phyloP scores from a whole-genome alignment of 2,888 invertebrate species.

The Lepidochrysops patricia region DNA sequence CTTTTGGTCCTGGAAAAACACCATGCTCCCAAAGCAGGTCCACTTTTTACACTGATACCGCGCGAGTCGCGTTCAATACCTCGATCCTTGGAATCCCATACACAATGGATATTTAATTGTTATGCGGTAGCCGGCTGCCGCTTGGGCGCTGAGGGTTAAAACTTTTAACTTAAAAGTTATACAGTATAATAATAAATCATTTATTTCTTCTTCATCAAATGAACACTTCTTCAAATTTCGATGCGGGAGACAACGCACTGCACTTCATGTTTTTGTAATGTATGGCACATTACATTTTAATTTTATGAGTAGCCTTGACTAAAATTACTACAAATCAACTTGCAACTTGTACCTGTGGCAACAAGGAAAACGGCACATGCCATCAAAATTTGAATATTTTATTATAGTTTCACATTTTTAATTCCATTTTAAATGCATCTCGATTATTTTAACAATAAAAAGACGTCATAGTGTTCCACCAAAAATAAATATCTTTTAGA shows the following conservation, averaged over 20 bases:
- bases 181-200: background rate
- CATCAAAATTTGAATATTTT: background rate
- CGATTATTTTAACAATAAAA: too few relatives aligned
- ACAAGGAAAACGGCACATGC: background rate
- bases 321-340: background rate
- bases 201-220: background rate
- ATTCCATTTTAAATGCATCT: background rate
- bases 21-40: too few relatives aligned
- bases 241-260: background rate
- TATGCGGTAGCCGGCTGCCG: too few relatives aligned
- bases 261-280: background rate
- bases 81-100: too few relatives aligned
- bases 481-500: too few relatives aligned
- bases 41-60: too few relatives aligned
- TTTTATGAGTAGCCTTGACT: background rate
- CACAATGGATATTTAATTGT: too few relatives aligned
- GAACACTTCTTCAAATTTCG: background rate
- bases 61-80: too few relatives aligned
- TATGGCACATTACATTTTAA: background rate
- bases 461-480: too few relatives aligned
- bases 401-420: background rate
- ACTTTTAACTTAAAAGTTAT: background rate
- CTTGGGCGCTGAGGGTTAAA: too few relatives aligned
- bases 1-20: too few relatives aligned
- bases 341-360: background rate